These are phyloP conservation scores for Clarias magur DNA, from an alignment of 2,113 vertebrate species.

Conservation along the genomic window DNA sequence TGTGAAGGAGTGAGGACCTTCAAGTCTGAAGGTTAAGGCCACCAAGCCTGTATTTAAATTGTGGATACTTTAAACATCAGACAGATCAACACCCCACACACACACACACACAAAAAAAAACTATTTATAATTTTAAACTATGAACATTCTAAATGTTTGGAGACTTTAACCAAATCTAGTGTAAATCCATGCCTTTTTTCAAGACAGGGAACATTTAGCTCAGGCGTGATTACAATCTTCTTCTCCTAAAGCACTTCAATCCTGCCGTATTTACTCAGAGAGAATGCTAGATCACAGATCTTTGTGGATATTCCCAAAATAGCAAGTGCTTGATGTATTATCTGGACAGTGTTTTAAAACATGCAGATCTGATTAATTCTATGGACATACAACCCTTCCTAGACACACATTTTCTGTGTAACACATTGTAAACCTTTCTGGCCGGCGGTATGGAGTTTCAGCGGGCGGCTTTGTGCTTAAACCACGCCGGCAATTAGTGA, in stretches of 20 bases:
- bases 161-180: background rate
- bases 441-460: constrained; percentile 66
- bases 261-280: constrained; percentile 5
- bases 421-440: constrained; percentile 42
- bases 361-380: constrained; percentile 7
- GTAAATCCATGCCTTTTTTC: background rate
- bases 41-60: too few species aligned
- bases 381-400: constrained; percentile 20
- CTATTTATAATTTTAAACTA: background rate
- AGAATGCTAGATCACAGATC: background rate
- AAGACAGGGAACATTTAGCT: background rate
- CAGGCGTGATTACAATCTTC: constrained; percentile 23
- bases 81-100: too few species aligned
- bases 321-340: constrained; percentile 14
- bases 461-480: constrained; percentile 71
- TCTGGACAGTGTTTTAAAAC: constrained; percentile 22
- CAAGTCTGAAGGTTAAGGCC: too few species aligned
- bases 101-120: too few species aligned
- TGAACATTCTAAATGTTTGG: background rate
- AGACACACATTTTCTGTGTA: constrained; percentile 31
- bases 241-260: background rate
- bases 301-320: constrained; percentile 4
- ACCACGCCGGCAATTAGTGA: constrained; percentile 72
- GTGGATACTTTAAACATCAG: too few species aligned
- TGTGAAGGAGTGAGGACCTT: too few species aligned